A percentile compares a stretch with the other conserved stretches of the same genome.
Conservation (phyloP, 1,140 invertebrate genomes). For the Drosophila virilis region DNA sequence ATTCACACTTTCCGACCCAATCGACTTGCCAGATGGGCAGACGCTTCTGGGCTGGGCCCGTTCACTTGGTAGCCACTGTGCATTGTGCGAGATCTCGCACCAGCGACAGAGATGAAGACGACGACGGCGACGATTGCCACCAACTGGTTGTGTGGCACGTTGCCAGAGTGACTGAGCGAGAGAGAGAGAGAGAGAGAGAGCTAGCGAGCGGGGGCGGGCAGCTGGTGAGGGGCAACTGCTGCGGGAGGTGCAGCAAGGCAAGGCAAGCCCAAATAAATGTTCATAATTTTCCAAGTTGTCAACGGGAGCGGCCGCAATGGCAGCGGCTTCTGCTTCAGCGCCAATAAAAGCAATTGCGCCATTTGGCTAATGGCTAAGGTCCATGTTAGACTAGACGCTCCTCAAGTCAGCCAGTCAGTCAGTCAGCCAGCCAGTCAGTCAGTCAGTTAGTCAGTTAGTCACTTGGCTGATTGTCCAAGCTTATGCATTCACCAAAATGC, state of each 20-base stretch:
- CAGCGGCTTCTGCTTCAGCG: conserved; percentile 47
- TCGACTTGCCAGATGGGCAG: conserved; percentile 4
- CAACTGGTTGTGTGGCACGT: conserved; percentile 33
- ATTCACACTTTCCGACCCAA: conserved; percentile 5
- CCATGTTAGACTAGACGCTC: conserved; percentile 73
- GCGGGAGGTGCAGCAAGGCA: conserved; percentile 38
- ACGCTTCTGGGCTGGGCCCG: conserved; percentile 24
- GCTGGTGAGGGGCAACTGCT: conserved; percentile 19
- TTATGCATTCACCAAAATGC: conserved; percentile 53
- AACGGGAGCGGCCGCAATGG: conserved; percentile 70
- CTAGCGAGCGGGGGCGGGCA: background rate
- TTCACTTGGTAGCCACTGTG: conserved; percentile 28
- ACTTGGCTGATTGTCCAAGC: conserved; percentile 46
- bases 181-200: background rate
- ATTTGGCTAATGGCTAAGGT: conserved; percentile 75
- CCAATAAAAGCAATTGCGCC: conserved; percentile 82
- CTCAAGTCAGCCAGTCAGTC: conserved; percentile 40
- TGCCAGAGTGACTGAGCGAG: background rate
- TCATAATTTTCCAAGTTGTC: conserved; percentile 79
- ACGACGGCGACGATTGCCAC: conserved; percentile 40
- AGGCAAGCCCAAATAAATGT: conserved; percentile 76
- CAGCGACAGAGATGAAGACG: conserved; percentile 35
- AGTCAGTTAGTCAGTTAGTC: conserved; percentile 35
- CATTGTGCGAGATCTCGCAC: conserved; percentile 67
- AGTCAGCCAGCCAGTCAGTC: conserved; percentile 28